Conservation (phyloP, 2,113 vertebrate genomes). For the Cryptomyrus ogoouensis region DNA sequence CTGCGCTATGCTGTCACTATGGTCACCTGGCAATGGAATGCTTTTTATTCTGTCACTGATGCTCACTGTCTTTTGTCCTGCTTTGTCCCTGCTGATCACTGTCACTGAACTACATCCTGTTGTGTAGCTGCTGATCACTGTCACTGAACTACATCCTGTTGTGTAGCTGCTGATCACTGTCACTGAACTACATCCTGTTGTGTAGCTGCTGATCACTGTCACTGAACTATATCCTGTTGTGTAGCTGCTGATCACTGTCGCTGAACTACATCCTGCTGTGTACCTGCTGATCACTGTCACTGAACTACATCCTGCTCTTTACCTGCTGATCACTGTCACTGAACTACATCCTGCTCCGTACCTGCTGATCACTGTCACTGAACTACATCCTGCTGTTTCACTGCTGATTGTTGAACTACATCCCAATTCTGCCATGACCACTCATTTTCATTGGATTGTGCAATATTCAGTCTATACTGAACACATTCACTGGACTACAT, state of each 20-base stretch:
- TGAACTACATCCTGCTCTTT: too few relatives aligned
- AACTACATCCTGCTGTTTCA: too few relatives aligned
- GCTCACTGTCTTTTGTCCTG: not conserved
- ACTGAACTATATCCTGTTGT: not conserved
- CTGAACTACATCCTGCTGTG: not conserved
- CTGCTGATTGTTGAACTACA: not conserved
- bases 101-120: not conserved
- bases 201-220: rapidly evolving
- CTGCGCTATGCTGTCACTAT: not conserved
- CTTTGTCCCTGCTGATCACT: not conserved
- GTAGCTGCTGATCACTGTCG: not conserved
- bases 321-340: too few relatives aligned
- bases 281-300: not conserved
- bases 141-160: not conserved
- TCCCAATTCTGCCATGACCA: not conserved
- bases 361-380: too few relatives aligned
- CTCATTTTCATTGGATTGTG: not conserved
- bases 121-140: not conserved
- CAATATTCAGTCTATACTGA: not conserved
- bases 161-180: not conserved
- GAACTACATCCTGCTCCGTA: too few relatives aligned
- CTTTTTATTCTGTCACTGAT: not conserved
- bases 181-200: not conserved
- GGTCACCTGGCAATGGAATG: not conserved
- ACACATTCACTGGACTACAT: not conserved